Evolutionary conservation across 2,888 invertebrate species (phyloP), one percentile per base, ranked within the genome.

Genomic region (Stenurella melanura): DNA sequence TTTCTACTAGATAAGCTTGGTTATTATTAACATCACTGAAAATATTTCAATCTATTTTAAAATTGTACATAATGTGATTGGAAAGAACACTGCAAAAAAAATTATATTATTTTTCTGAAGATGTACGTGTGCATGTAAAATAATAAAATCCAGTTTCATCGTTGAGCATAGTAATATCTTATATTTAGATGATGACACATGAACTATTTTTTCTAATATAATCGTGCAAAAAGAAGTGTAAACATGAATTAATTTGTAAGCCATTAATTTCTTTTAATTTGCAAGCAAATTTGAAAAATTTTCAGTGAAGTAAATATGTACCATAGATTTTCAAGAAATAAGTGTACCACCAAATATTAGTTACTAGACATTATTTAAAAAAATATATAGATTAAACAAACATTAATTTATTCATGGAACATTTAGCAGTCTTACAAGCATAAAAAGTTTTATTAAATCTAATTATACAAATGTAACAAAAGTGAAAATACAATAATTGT

Each of bases 361-460:
- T 61, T 34, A 63, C 72, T 72, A 72, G 38, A 38, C 57, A 72
- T 72, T 63, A 72, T 72, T 63, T 54, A 54, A 61, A 61, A 63
- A 61, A 42, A 63, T n/a, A 18, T 38, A 38, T 30, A 70, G 60
- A 42, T 63, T 54, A 63, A 72, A 72, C 72, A 72, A 72, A 61
- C 61, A 63, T 26, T 57, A 61, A 63, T 63, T 63, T 72, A 72
- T 63, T 72, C 17, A 67, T 67, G 42, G 54, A 63, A 72, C 72
- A 72, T 63, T 72, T 72, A 72, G 63, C 72, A 72, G 54, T 63
- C 72, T 63, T 61, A 72, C 72, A 72, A 72, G 72, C 72, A 72
- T n/a, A 63, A 18, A 26, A 30, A 61, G 30, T 72, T 54, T n/a
- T 11, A 21, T 54, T 54, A 67, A 56, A 67, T 26, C 67, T 67